phyloP scores from a whole-genome alignment of 2,113 vertebrate species.

The Thinocorus orbignyianus region DNA sequence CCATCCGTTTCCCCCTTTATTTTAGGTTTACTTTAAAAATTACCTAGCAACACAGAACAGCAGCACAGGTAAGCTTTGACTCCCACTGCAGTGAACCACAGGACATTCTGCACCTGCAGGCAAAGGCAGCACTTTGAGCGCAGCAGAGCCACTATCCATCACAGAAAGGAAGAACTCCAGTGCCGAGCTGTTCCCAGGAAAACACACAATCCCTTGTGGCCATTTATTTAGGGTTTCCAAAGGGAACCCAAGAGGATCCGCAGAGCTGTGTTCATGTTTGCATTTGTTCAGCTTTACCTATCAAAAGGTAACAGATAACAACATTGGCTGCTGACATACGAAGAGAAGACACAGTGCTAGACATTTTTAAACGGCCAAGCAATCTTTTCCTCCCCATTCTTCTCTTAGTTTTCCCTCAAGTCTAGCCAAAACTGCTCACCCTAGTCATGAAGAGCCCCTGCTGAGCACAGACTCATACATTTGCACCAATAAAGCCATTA shows the following conservation, averaged over 20 bases:
- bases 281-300: slow-evolving; percentile 44
- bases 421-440: not conserved
- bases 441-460: not conserved
- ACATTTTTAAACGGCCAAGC: not conserved
- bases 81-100: not conserved
- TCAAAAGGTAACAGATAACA: slow-evolving; percentile 55
- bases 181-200: slow-evolving; percentile 26
- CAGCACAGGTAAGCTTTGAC: not conserved
- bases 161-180: slow-evolving; percentile 6
- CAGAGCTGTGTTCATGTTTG: slow-evolving; percentile 13
- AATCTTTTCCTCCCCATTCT: not conserved
- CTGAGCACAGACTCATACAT: not conserved
- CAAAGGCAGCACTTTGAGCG: not conserved
- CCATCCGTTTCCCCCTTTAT: not conserved
- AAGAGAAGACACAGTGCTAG: not conserved
- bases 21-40: not conserved
- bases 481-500: not conserved
- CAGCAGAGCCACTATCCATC: slow-evolving; percentile 22
- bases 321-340: not conserved
- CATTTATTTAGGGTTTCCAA: slow-evolving; percentile 24
- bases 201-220: slow-evolving; percentile 21
- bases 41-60: slow-evolving; percentile 45
- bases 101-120: not conserved
- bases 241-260: slow-evolving; percentile 33
- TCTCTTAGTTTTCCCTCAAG: not conserved